Evolutionary conservation across 1,140 invertebrate species (phyloP).

Genomic region (Diachasma alloeum): DNA sequence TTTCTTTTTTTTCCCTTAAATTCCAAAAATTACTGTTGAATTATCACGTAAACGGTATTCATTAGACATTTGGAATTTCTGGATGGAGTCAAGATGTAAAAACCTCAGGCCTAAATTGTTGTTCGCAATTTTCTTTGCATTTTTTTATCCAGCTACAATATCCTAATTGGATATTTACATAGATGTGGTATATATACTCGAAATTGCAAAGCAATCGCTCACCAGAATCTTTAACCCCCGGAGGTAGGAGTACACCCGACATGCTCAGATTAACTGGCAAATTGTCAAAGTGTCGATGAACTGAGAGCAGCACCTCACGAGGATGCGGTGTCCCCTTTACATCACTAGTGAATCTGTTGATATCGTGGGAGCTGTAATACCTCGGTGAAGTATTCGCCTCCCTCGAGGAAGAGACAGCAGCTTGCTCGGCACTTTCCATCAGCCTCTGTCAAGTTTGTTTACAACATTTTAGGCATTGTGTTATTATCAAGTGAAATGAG

Average conservation of each 20-base stretch:
- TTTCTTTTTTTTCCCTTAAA: too few relatives aligned
- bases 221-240: slow-evolving; percentile 83
- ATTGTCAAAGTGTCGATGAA: slow-evolving; percentile 82
- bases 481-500: too few relatives aligned
- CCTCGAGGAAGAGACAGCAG: slow-evolving; percentile 75
- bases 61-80: too few relatives aligned
- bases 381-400: slow-evolving; percentile 61
- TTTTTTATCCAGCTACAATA: too few relatives aligned
- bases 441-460: slow-evolving; percentile 69
- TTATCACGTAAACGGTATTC: too few relatives aligned
- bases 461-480: too few relatives aligned
- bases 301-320: slow-evolving; percentile 73
- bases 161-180: too few relatives aligned
- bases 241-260: slow-evolving; percentile 90
- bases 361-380: slow-evolving; percentile 77
- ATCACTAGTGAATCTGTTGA: slow-evolving; percentile 77
- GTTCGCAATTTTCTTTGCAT: too few relatives aligned
- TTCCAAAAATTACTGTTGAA: too few relatives aligned
- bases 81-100: too few relatives aligned
- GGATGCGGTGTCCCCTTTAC: slow-evolving; percentile 73
- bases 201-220: slow-evolving; percentile 37
- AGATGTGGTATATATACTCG: neutral
- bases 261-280: slow-evolving; percentile 84
- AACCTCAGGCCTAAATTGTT: too few relatives aligned
- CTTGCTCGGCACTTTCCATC: slow-evolving; percentile 87